phyloP scores from a whole-genome alignment of 2,888 invertebrate genomes.

The Macrosiphum euphorbiae region DNA sequence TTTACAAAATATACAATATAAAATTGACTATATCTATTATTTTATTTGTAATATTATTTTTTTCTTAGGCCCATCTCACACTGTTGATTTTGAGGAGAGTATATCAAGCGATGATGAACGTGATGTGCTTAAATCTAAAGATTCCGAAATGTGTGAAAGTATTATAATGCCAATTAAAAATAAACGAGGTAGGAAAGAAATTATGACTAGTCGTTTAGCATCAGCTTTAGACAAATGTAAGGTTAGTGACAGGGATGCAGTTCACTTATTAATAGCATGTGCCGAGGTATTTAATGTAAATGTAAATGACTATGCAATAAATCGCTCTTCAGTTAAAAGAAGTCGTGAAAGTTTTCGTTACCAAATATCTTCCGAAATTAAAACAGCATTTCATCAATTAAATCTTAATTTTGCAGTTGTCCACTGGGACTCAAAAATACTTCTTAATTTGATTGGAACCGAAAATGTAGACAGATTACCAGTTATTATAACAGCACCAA shows the following conservation, averaged over 20 bases:
- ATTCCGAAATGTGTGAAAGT: too few relatives aligned
- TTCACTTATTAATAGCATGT: slow-evolving; percentile 20
- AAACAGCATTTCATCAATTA: neutral
- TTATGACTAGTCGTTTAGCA: slow-evolving; percentile 6
- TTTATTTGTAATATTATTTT: too few relatives aligned
- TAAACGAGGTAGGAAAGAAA: neutral
- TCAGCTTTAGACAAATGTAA: slow-evolving; percentile 42
- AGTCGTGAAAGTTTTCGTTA: neutral
- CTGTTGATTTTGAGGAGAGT: too few relatives aligned
- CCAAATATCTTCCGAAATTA: neutral
- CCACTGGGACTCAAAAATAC: slow-evolving; percentile 48
- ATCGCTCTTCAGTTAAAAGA: slow-evolving; percentile 25
- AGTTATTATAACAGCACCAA: slow-evolving; percentile 30
- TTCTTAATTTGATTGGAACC: slow-evolving; percentile 22
- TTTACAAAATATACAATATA: too few relatives aligned
- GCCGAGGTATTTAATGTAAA: neutral
- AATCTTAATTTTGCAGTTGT: slow-evolving; percentile 35
- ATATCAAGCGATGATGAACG: too few relatives aligned
- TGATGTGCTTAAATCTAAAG: too few relatives aligned
- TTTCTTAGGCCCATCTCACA: too few relatives aligned
- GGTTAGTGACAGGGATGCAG: slow-evolving; percentile 44
- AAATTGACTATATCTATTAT: too few relatives aligned
- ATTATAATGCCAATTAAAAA: too few relatives aligned
- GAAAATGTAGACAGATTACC: slow-evolving; percentile 50
- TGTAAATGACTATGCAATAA: neutral